Percentiles rank a stretch among this genome's conserved stretches.
phyloP scores from a whole-genome alignment of 2,888 invertebrate genomes.

The Byasa hedistus region DNA sequence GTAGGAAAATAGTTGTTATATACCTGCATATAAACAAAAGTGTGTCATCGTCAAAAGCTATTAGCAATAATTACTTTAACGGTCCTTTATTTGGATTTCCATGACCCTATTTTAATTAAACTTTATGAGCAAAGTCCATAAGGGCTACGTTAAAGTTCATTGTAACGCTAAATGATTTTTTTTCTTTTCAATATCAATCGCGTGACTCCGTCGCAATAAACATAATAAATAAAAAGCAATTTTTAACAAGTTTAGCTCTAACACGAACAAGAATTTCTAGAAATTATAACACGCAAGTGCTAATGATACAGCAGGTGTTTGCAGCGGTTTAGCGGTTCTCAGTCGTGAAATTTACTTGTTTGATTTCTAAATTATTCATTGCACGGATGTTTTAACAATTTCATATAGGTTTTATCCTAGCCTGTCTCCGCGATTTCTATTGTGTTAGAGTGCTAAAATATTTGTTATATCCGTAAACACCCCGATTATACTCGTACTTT shows the following conservation, averaged over 20 bases:
- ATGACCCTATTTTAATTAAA: neutral
- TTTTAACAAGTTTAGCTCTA: slow-evolving; percentile 19
- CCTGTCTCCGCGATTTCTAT: neutral
- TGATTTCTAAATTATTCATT: neutral
- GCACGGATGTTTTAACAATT: neutral
- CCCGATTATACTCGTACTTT: too few species aligned
- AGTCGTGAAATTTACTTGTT: slow-evolving; percentile 3
- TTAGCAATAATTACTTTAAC: too few species aligned
- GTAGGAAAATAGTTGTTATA: too few species aligned
- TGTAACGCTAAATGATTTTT: slow-evolving; percentile 9
- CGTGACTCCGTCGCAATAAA: slow-evolving; percentile 23
- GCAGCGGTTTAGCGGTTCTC: slow-evolving; percentile 3
- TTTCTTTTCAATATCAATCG: slow-evolving; percentile 9
- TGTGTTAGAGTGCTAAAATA: neutral
- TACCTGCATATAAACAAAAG: too few species aligned
- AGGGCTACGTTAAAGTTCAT: slow-evolving; percentile 7
- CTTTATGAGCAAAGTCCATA: neutral
- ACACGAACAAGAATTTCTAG: slow-evolving; percentile 27
- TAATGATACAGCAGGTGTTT: slow-evolving; percentile 20
- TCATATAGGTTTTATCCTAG: neutral
- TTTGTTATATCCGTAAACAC: neutral
- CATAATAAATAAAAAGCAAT: slow-evolving; percentile 22
- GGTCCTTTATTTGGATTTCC: neutral
- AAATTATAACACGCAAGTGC: slow-evolving; percentile 24
- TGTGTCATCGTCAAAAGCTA: too few species aligned